Conservation (phyloP, 2,888 invertebrate species). For the Diadegma fenestrale region DNA sequence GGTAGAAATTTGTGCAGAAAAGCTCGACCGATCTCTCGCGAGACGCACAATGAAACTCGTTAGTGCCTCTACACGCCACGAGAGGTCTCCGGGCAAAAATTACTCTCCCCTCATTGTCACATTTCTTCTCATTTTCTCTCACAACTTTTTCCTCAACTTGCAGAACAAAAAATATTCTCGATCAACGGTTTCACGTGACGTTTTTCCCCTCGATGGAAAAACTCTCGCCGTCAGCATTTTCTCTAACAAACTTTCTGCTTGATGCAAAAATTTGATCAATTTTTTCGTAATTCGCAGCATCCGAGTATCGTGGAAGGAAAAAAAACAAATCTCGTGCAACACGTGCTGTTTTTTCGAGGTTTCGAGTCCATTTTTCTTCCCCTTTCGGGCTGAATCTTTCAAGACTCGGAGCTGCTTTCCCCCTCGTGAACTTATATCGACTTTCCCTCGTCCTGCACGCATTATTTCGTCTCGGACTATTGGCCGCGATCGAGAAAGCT, state of each 20-base stretch:
- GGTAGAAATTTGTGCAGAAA: not conserved
- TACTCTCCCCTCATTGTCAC: not conserved
- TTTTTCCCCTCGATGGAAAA: not conserved
- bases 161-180: not conserved
- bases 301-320: not conserved
- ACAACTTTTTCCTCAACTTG: not conserved
- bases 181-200: not conserved
- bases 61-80: constrained; percentile 31
- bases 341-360: not conserved
- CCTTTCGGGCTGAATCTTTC: constrained; percentile 52
- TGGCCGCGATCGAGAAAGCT: not conserved
- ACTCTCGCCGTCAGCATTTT: not conserved
- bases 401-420: constrained; percentile 58
- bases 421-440: constrained; percentile 34
- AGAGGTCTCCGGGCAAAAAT: constrained; percentile 35
- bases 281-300: not conserved
- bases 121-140: not conserved
- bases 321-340: constrained; percentile 4
- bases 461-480: not conserved
- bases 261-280: not conserved
- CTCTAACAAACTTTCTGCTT: not conserved
- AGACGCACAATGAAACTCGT: constrained; percentile 65
- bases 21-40: constrained; percentile 44
- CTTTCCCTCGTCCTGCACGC: not conserved
- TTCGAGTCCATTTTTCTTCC: not conserved